Evolutionary conservation across 2,113 vertebrate genomes (phyloP).

Genomic region (Callipepla squamata): DNA sequence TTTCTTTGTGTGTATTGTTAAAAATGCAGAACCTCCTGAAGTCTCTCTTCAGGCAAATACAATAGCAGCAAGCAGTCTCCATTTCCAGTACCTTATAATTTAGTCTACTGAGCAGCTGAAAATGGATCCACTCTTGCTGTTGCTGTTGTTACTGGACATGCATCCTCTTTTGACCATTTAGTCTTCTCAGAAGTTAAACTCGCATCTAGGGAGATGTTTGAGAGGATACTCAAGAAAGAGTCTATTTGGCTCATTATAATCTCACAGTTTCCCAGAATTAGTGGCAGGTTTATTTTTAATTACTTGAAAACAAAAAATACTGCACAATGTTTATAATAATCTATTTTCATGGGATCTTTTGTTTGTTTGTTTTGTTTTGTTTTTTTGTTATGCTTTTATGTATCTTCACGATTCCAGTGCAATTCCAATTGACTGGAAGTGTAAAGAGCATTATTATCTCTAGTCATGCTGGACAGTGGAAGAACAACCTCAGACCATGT

Average conservation of each 20-base stretch:
- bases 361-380: neutral
- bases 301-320: neutral
- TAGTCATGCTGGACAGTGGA: neutral
- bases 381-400: neutral
- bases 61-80: neutral
- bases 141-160: neutral
- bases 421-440: neutral
- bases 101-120: neutral
- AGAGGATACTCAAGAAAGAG: neutral
- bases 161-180: neutral
- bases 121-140: neutral
- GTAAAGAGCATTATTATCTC: neutral
- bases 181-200: neutral
- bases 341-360: neutral
- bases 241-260: neutral
- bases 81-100: neutral
- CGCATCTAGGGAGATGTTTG: neutral
- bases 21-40: slow-evolving; percentile 28
- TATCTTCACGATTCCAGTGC: neutral
- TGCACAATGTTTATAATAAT: neutral
- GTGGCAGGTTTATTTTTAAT: neutral
- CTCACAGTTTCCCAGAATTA: neutral
- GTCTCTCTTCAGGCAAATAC: neutral
- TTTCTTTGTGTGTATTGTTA: slow-evolving; percentile 55
- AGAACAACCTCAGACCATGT: neutral